A percentile compares a stretch with the other conserved stretches of the same genome.
These are phyloP conservation scores for Lasioglossum morio DNA, from an alignment of 2,888 invertebrate species.

Conservation along the genomic window DNA sequence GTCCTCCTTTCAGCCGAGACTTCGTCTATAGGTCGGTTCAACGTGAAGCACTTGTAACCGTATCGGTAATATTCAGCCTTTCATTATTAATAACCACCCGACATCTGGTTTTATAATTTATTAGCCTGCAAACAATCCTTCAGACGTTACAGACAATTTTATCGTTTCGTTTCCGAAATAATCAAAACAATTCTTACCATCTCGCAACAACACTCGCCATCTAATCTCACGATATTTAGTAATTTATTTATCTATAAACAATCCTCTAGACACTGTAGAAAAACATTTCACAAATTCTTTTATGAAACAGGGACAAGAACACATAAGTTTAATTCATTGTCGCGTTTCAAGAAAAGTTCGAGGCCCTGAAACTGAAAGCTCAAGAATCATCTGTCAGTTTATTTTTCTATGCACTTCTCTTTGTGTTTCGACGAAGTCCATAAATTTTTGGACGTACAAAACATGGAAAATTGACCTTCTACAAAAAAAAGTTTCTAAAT, in stretches of 20 bases:
- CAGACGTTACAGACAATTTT: neutral
- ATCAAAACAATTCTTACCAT: too few species aligned
- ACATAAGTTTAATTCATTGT: too few species aligned
- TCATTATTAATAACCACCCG: neutral
- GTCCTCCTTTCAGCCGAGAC: conserved; percentile 74
- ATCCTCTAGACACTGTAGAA: neutral
- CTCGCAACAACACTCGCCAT: neutral
- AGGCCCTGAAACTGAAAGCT: neutral
- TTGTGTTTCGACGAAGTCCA: neutral
- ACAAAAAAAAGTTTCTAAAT: neutral
- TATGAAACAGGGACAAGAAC: too few species aligned
- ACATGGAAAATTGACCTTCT: neutral
- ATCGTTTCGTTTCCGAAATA: neutral
- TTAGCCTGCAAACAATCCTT: neutral
- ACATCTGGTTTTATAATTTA: neutral
- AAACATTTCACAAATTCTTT: neutral
- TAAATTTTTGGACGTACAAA: neutral
- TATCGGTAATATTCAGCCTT: neutral
- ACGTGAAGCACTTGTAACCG: conserved; percentile 19
- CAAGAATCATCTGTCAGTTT: neutral
- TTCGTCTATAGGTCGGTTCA: conserved; percentile 67
- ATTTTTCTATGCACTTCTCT: neutral
- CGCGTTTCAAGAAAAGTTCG: too few species aligned
- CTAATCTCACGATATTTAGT: neutral
- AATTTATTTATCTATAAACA: neutral